Conservation (phyloP, 2,888 invertebrate genomes). For the Noctua pronuba region DNA sequence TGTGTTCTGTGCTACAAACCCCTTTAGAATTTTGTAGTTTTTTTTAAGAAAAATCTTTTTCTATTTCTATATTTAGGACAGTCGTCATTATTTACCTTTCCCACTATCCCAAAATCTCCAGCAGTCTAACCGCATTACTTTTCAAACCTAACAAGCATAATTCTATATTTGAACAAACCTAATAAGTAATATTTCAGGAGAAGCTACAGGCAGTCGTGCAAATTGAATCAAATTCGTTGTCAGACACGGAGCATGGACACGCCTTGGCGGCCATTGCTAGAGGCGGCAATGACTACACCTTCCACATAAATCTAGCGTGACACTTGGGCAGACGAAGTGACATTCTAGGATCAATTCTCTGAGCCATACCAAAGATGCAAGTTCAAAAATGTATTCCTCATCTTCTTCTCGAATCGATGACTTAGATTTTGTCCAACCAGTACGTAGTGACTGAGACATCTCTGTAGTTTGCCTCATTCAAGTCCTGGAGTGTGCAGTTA, state of each 20-base stretch:
- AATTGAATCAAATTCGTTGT: constrained; percentile 53
- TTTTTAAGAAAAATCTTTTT: neutral
- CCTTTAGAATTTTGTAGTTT: neutral
- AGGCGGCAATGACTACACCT: neutral
- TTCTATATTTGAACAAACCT: constrained; percentile 23
- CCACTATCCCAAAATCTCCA: neutral
- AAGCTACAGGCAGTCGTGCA: constrained; percentile 10
- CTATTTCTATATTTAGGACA: neutral
- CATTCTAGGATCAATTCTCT: neutral
- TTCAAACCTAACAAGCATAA: constrained; percentile 18
- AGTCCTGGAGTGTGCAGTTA: neutral
- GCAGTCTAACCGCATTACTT: constrained; percentile 6
- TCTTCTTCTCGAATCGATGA: neutral
- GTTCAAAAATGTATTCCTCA: neutral
- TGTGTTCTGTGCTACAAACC: neutral
- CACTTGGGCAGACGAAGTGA: neutral
- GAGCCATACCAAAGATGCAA: neutral
- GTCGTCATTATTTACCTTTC: neutral
- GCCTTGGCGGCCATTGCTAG: no score
- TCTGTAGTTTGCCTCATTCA: neutral
- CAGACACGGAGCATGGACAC: neutral
- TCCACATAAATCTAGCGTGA: neutral
- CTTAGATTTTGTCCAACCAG: neutral
- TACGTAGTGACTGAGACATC: neutral
- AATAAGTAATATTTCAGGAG: constrained; percentile 26